A percentile compares a stretch with the other conserved stretches of the same genome.
phyloP scores from a whole-genome alignment of 2,113 vertebrate genomes.

The Pardalotus punctatus region DNA sequence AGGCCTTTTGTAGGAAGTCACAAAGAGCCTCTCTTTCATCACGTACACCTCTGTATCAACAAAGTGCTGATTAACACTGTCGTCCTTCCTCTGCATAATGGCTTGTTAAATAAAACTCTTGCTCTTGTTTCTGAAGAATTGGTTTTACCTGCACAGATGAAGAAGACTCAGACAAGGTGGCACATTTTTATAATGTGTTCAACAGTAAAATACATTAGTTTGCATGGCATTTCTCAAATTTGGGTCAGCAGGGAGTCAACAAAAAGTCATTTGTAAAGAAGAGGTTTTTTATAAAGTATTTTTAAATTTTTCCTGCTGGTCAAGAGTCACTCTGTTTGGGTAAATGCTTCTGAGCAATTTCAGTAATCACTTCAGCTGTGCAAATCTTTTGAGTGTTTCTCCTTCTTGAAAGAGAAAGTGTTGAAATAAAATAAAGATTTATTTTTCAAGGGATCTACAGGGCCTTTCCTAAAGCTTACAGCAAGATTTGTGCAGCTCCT shows the following conservation, averaged over 20 bases:
- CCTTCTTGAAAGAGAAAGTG: not conserved
- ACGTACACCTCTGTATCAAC: not conserved
- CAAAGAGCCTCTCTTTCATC: not conserved
- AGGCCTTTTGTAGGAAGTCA: not conserved
- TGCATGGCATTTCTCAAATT: not conserved
- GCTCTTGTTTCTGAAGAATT: not conserved
- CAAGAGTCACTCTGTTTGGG: not conserved
- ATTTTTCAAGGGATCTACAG: not conserved
- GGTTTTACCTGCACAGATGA: not conserved
- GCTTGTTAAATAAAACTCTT: not conserved
- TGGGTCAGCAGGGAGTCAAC: not conserved
- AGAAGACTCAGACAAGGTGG: not conserved
- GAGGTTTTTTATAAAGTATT: not conserved
- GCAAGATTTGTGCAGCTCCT: not conserved
- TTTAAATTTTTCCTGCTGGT: not conserved
- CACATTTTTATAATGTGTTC: fast-evolving
- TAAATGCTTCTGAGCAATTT: not conserved
- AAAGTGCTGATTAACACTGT: not conserved
- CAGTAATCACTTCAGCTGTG: not conserved
- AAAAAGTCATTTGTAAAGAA: not conserved
- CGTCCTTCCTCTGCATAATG: not conserved
- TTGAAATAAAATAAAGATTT: not conserved
- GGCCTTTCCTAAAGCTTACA: not conserved
- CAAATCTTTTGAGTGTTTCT: not conserved
- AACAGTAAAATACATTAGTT: not conserved